A percentile compares a stretch with the other conserved stretches of the same genome.
Evolutionary conservation across 2,888 invertebrate genomes (phyloP).

Genomic region (Dryomyza anilis): DNA sequence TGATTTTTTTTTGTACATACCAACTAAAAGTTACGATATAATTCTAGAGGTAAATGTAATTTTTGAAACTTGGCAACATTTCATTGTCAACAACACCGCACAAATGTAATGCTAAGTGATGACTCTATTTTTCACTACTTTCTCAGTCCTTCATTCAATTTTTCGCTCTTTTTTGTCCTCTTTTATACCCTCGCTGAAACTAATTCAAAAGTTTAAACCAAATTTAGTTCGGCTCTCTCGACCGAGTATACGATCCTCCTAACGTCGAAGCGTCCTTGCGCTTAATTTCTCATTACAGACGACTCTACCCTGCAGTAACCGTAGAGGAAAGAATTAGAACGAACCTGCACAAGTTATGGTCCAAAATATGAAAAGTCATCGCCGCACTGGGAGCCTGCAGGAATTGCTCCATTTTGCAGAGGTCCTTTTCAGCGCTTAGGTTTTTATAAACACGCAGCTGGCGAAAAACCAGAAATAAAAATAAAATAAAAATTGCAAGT

Average conservation of each 20-base stretch:
- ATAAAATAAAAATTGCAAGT: conserved; percentile 15
- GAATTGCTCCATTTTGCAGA: neutral
- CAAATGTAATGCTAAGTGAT: conserved; percentile 1
- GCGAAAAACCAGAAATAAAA: neutral
- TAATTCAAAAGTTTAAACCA: conserved; percentile 23
- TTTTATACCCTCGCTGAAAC: conserved; percentile 1
- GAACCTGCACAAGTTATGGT: no score
- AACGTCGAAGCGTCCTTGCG: neutral
- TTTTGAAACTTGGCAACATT: conserved; percentile 16
- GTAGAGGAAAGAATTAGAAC: no score
- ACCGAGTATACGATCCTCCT: no score
- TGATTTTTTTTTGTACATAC: no score
- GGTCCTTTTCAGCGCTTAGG: neutral
- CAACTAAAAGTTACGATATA: no score
- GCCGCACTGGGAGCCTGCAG: neutral
- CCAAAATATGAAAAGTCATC: no score
- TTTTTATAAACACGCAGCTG: neutral
- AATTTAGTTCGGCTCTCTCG: neutral
- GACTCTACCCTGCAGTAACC: no score
- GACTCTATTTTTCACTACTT: neutral
- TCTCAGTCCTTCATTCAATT: neutral
- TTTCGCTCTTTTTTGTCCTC: neutral
- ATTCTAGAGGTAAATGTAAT: no score
- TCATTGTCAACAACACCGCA: conserved; percentile 4
- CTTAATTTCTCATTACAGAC: no score